Conservation (phyloP, 2,888 invertebrate species). For the Temnothorax rugatulus region DNA sequence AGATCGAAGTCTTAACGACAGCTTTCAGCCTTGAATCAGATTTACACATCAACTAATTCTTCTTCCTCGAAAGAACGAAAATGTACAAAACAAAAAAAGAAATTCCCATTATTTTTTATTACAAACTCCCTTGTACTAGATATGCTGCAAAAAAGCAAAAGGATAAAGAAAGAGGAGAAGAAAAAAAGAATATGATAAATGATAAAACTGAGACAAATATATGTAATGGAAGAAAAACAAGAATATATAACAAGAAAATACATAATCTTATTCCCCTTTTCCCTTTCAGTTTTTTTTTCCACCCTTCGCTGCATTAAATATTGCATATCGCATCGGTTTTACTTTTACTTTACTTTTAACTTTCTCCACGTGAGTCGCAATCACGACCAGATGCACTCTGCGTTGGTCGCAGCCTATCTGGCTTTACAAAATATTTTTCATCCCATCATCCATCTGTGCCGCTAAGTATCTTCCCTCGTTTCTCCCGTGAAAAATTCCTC, state of each 20-base stretch:
- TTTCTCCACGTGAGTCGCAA: slow-evolving; percentile 12
- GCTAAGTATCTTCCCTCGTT: slow-evolving; percentile 33
- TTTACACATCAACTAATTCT: not conserved
- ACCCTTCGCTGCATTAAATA: not conserved
- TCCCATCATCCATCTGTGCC: slow-evolving; percentile 1
- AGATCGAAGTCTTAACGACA: not conserved
- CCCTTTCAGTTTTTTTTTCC: not conserved
- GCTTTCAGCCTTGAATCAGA: not conserved
- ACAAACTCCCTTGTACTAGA: not conserved
- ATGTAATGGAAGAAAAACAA: not conserved
- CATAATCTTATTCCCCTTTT: not conserved
- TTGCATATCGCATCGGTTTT: not conserved
- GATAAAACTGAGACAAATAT: not conserved
- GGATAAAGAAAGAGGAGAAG: not conserved
- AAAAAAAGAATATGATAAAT: not conserved
- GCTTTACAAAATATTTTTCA: not conserved
- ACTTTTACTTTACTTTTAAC: slow-evolving; percentile 47
- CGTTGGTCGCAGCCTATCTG: not conserved
- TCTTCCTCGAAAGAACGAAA: not conserved
- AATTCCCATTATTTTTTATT: not conserved
- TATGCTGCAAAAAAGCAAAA: not conserved
- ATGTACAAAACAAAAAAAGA: not conserved
- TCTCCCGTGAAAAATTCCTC: not conserved
- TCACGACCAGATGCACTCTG: slow-evolving; percentile 10
- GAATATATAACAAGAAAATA: no score